phyloP scores from a whole-genome alignment of 2,888 invertebrate genomes.

The Dichetophora obliterata region DNA sequence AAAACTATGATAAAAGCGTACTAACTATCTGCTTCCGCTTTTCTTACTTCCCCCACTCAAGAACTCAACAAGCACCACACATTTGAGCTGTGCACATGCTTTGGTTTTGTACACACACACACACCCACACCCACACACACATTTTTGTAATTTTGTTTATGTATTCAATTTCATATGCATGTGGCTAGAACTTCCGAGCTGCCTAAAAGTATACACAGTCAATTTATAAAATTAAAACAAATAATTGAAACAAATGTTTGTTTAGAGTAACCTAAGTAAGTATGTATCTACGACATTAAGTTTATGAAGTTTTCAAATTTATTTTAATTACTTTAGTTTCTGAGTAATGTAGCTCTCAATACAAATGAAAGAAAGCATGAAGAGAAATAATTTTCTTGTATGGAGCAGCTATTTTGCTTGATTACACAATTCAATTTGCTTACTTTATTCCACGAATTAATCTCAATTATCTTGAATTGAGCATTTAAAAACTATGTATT shows the following conservation, averaged over 20 bases:
- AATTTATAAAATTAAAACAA: conserved; percentile 16
- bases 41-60: not conserved
- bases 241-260: conserved; percentile 23
- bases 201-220: conserved; percentile 16
- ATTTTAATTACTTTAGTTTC: no score
- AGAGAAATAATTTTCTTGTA: no score
- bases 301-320: no score
- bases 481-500: no score
- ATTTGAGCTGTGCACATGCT: no score
- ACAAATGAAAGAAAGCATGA: no score
- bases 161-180: not conserved
- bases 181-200: not conserved
- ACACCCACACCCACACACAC: not conserved
- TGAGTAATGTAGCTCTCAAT: no score
- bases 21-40: not conserved
- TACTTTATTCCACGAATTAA: no score
- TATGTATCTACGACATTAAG: no score
- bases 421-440: no score
- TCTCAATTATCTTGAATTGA: no score
- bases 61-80: not conserved
- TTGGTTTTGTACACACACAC: not conserved
- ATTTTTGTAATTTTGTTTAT: not conserved
- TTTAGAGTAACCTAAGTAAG: not conserved
- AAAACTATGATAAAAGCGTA: not conserved
- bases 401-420: no score